Evolutionary conservation across 2,113 vertebrate genomes (phyloP).

Genomic region (Quiscalus mexicanus): DNA sequence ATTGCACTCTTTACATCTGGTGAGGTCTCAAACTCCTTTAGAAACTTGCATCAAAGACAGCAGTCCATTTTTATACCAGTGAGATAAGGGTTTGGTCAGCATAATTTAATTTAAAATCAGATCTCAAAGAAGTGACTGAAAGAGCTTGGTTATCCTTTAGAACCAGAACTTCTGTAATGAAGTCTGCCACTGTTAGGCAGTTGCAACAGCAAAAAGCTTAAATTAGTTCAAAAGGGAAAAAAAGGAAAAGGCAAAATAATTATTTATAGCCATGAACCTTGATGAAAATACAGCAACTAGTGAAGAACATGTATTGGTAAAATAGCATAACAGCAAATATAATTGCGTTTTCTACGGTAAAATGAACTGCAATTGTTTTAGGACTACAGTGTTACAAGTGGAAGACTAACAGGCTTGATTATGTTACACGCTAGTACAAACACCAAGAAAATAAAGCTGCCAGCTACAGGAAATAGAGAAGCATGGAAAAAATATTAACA

Average conservation of each 20-base stretch:
- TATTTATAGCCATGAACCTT: not conserved
- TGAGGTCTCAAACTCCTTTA: not conserved
- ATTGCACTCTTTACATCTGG: not conserved
- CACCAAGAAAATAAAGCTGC: not conserved
- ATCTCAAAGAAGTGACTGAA: not conserved
- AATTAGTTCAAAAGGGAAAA: not conserved
- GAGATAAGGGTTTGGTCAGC: not conserved
- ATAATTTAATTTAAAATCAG: slow-evolving; percentile 6
- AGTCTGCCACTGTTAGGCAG: not conserved
- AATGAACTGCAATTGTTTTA: not conserved
- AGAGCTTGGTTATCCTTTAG: not conserved
- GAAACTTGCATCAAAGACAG: slow-evolving; percentile 1
- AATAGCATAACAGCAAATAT: not conserved
- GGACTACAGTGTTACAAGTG: not conserved
- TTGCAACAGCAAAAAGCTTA: not conserved
- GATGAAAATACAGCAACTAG: not conserved
- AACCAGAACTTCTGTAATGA: not conserved
- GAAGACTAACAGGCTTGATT: not conserved
- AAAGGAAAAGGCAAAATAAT: not conserved
- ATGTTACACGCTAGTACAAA: not conserved
- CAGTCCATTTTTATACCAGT: slow-evolving; percentile 5
- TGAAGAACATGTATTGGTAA: not conserved
- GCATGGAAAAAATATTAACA: not conserved
- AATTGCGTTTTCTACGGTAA: not conserved
- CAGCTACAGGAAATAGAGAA: not conserved